Evolutionary conservation across 2,113 vertebrate genomes (phyloP).

Genomic region (Syrmaticus mikado): DNA sequence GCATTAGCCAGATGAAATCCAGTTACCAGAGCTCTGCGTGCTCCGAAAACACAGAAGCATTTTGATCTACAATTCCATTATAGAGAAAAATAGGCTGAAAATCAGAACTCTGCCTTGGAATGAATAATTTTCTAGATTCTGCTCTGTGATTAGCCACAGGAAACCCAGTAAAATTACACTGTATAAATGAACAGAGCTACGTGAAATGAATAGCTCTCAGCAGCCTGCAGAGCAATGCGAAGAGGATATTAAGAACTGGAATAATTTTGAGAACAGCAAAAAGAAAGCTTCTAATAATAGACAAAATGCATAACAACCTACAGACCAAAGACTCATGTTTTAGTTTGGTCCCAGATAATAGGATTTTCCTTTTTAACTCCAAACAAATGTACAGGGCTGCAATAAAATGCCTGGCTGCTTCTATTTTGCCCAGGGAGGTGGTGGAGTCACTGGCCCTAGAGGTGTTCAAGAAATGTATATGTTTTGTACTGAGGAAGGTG

Average conservation of each 20-base stretch:
- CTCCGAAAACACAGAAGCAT: background rate
- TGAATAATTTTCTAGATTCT: slow-evolving; percentile 8
- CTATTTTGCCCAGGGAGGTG: background rate
- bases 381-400: background rate
- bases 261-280: background rate
- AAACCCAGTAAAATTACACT: background rate
- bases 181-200: background rate
- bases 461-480: too few species aligned
- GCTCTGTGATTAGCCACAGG: slow-evolving; percentile 25
- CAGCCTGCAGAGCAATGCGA: slow-evolving; percentile 9
- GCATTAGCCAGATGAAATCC: background rate
- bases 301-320: background rate
- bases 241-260: slow-evolving; percentile 17
- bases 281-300: background rate
- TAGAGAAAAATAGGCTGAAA: too few species aligned
- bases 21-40: background rate
- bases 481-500: too few species aligned
- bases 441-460: too few species aligned
- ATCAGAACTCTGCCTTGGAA: background rate
- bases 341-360: background rate
- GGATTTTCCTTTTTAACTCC: background rate
- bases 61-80: background rate
- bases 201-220: slow-evolving; percentile 27
- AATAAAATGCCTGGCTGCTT: background rate
- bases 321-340: background rate